phyloP scores from a whole-genome alignment of 1,140 invertebrate species.

The Drosophila setifemur region DNA sequence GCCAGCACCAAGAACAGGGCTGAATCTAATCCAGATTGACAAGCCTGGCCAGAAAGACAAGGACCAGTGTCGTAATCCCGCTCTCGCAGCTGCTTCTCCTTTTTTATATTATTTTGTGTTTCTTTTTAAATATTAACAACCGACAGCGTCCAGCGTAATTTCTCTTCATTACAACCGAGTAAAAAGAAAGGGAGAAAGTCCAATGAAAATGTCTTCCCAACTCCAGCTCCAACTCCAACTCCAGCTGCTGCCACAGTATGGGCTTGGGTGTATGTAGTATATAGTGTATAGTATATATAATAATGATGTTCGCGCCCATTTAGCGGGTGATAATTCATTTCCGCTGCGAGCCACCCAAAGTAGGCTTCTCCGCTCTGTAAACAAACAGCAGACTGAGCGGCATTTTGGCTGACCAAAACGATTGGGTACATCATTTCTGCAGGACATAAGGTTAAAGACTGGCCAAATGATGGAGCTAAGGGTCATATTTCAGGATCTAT shows the following conservation, averaged over 20 bases:
- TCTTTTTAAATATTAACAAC: neutral
- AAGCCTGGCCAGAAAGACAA: neutral
- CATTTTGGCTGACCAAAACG: conserved; percentile 1
- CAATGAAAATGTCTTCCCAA: conserved; percentile 15
- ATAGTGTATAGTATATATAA: conserved; percentile 9
- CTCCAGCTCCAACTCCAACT: neutral
- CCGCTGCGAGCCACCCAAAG: conserved; percentile 41
- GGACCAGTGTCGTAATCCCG: neutral
- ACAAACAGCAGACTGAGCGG: conserved; percentile 25
- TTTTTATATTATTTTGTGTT: neutral
- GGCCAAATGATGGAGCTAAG: neutral
- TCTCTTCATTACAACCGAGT: conserved; percentile 51
- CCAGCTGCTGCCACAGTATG: neutral
- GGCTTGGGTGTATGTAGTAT: neutral
- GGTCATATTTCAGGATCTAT: neutral
- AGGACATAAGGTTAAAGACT: too few relatives aligned
- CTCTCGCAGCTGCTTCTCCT: conserved; percentile 3
- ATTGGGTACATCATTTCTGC: too few relatives aligned
- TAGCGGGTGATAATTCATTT: conserved; percentile 72
- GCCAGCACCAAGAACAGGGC: neutral
- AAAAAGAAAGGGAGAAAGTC: neutral
- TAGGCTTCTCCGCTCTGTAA: conserved; percentile 32
- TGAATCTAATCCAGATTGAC: conserved; percentile 15
- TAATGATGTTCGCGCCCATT: conserved; percentile 61
- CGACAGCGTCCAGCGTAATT: conserved; percentile 33